These are phyloP conservation scores for Calidris pugnax DNA, from an alignment of 2,113 vertebrate species.

Conservation along the genomic window DNA sequence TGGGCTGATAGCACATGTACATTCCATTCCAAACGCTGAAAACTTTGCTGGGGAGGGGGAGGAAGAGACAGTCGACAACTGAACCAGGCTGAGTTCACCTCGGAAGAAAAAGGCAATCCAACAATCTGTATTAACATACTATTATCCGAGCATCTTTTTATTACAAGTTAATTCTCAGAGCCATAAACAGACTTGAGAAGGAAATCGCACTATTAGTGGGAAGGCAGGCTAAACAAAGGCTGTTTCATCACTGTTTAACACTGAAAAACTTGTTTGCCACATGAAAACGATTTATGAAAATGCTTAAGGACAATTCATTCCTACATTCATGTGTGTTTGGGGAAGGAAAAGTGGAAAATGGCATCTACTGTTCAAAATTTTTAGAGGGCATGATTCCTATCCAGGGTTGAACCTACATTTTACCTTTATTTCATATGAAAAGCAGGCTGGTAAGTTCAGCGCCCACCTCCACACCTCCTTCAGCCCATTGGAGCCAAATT, in stretches of 20 bases:
- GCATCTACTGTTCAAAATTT: background rate
- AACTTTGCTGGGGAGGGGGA: background rate
- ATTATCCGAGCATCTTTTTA: background rate
- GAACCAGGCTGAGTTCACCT: background rate
- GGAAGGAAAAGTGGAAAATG: background rate
- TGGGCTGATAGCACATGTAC: background rate
- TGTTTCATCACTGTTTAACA: background rate
- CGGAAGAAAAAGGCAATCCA: background rate
- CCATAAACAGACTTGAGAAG: constrained; percentile 42
- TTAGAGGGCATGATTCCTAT: background rate
- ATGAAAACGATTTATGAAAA: constrained; percentile 15
- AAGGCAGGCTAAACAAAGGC: constrained; percentile 43
- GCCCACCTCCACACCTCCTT: background rate
- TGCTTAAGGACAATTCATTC: background rate
- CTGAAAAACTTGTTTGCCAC: constrained; percentile 11
- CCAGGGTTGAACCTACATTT: background rate
- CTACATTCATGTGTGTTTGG: background rate
- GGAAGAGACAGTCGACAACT: background rate
- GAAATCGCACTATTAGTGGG: constrained; percentile 38
- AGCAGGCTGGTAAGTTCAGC: background rate
- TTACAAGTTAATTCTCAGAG: constrained; percentile 54
- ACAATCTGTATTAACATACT: background rate
- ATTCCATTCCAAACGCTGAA: background rate
- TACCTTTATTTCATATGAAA: background rate
- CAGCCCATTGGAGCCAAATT: background rate